Percentiles rank a stretch among this genome's conserved stretches.
Conservation (phyloP, 2,797 vertebrate species). For the Chaetodon trifasciatus region DNA sequence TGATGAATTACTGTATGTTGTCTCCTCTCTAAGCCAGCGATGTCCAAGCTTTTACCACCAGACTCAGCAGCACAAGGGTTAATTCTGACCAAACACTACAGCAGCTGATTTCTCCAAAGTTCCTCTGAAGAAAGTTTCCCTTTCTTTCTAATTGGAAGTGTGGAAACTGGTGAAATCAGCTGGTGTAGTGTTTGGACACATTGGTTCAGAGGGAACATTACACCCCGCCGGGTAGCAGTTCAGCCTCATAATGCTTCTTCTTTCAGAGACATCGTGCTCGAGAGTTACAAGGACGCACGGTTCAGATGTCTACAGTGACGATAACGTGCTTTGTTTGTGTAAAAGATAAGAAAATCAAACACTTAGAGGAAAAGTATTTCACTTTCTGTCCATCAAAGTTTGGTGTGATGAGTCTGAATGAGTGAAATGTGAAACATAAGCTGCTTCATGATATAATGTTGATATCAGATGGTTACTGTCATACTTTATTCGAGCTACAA, state of each 20-base stretch:
- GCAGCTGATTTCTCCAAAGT: conserved; percentile 1
- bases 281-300: neutral
- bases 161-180: conserved; percentile 26
- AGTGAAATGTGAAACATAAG: neutral
- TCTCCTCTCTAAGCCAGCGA: conserved; percentile 11
- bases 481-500: neutral
- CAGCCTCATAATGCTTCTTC: conserved; percentile 16
- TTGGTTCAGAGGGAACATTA: conserved; percentile 41
- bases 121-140: neutral
- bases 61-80: neutral
- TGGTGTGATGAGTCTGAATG: neutral
- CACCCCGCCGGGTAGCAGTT: conserved; percentile 17
- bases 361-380: neutral
- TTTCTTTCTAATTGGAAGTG: conserved; percentile 14
- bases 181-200: conserved; percentile 33
- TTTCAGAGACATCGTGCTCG: conserved; percentile 1
- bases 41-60: neutral
- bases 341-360: neutral
- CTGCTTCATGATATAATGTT: neutral
- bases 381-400: neutral
- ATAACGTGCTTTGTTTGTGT: neutral
- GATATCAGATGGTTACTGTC: neutral
- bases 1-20: conserved; percentile 42
- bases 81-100: neutral
- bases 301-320: neutral